These are phyloP conservation scores for Ptychochromis oligacanthus DNA, from an alignment of 2,113 vertebrate genomes.

Conservation along the genomic window DNA sequence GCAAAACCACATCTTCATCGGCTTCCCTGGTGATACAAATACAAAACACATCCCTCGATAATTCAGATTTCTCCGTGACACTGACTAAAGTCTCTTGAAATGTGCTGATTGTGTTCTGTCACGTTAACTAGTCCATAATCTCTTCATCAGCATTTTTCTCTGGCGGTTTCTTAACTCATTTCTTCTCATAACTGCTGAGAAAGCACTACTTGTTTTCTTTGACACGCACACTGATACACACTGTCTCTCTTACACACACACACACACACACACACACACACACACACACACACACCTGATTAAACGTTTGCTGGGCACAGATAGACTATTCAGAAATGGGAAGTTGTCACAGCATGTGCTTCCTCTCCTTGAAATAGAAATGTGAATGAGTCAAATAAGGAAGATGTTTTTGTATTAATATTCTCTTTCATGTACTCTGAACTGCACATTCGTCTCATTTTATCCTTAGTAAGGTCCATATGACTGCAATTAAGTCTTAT, in stretches of 20 bases:
- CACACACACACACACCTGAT: slow-evolving; percentile 40
- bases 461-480: neutral
- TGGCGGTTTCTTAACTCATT: slow-evolving; percentile 5
- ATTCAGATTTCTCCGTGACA: neutral
- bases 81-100: neutral
- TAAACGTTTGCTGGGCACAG: slow-evolving; percentile 37
- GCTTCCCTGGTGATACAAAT: neutral
- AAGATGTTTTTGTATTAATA: slow-evolving; percentile 14
- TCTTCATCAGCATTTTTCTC: slow-evolving; percentile 39
- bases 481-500: neutral
- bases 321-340: slow-evolving; percentile 52
- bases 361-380: slow-evolving; percentile 49
- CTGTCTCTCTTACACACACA: neutral
- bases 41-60: neutral
- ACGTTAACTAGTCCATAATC: neutral
- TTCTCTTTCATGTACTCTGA: neutral
- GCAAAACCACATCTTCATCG: no score
- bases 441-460: neutral
- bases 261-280: neutral
- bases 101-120: slow-evolving; percentile 8
- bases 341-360: slow-evolving; percentile 65
- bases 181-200: slow-evolving; percentile 48
- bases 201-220: slow-evolving; percentile 15
- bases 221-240: neutral
- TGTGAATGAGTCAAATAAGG: slow-evolving; percentile 35